Evolutionary conservation across 2,113 vertebrate species (phyloP), one percentile per base, ranked within the genome.

Genomic region (Myrmecophaga tridactyla): DNA sequence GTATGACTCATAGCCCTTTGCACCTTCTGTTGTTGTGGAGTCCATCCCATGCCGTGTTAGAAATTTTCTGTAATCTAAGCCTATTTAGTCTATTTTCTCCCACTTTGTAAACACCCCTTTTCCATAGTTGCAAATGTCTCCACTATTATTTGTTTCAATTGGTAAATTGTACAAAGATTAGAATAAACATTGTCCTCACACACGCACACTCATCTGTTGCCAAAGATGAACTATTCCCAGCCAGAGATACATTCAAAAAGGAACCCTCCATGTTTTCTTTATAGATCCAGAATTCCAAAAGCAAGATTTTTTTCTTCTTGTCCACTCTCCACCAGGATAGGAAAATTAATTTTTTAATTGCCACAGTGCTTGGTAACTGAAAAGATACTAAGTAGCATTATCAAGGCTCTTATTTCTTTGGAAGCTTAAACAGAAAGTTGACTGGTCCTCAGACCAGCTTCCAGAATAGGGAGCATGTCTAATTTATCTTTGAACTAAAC

Each of bases 81-180:
- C 97, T 98, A 98, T 98, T 98, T 98, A 98, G 98, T 98, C 98
- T 98, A 88, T 98, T 98, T 98, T 98, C 97, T 97, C 98, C 97
- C 94, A 73, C 97, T 98, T 94, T 98, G 97, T 98, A 98, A 98
- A 98, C 98, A 98, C 96, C 97, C 98, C 98, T 98, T 98, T 98
- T 98, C 98, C 98, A 72, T 98, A 98, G 98, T 97, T 98, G 98
- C 98, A 98, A 98, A 98, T 97, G 98, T 97, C 98, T 98, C 98
- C 98, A 92, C 97, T 96, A 97, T 98, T 98, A 98, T 98, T 98
- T 98, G 98, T 98, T 98, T 98, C 98, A 92, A 97, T 98, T 98
- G 98, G 98, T 98, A 98, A 98, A 98, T 98, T 98, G 94, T 96
- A 98, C 97, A 98, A 98, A 98, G 97, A 94, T 97, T 98, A 97